Conservation (phyloP, 2,888 invertebrate genomes). For the Lacanobia oleracea region DNA sequence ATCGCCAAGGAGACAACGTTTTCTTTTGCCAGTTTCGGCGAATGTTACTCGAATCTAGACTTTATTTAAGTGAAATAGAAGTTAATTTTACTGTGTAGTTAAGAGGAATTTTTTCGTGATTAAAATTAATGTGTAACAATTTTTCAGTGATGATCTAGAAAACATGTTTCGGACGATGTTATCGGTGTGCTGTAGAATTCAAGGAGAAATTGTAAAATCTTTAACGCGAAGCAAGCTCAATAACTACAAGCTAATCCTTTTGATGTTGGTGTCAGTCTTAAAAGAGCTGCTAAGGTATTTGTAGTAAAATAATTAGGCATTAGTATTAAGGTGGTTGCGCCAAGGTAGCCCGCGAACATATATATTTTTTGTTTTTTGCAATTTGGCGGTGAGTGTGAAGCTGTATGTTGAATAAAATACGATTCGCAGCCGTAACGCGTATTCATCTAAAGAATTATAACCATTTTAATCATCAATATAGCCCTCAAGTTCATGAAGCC, state of each 20-base stretch:
- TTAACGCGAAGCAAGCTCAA: background rate
- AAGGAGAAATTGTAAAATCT: background rate
- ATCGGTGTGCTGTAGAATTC: conserved; percentile 16
- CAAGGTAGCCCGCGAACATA: too few relatives aligned
- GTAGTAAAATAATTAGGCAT: background rate
- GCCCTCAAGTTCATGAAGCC: too few relatives aligned
- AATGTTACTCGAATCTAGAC: conserved; percentile 1
- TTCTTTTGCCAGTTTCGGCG: background rate
- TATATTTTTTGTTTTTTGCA: too few relatives aligned
- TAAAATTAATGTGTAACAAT: conserved; percentile 11
- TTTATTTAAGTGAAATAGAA: background rate
- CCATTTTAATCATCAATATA: too few relatives aligned
- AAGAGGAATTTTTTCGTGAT: conserved; percentile 10
- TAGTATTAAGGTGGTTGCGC: background rate
- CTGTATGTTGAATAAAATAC: too few relatives aligned
- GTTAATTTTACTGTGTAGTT: background rate
- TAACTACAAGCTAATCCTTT: background rate
- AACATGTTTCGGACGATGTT: background rate
- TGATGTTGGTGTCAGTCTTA: background rate
- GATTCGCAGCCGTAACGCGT: too few relatives aligned
- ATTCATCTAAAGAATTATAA: too few relatives aligned
- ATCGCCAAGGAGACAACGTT: conserved; percentile 35
- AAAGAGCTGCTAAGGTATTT: background rate
- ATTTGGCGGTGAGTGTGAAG: too few relatives aligned
- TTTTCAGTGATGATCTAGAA: conserved; percentile 22